Evolutionary conservation across 2,113 vertebrate genomes (phyloP).

Genomic region (Aplodontia rufa): DNA sequence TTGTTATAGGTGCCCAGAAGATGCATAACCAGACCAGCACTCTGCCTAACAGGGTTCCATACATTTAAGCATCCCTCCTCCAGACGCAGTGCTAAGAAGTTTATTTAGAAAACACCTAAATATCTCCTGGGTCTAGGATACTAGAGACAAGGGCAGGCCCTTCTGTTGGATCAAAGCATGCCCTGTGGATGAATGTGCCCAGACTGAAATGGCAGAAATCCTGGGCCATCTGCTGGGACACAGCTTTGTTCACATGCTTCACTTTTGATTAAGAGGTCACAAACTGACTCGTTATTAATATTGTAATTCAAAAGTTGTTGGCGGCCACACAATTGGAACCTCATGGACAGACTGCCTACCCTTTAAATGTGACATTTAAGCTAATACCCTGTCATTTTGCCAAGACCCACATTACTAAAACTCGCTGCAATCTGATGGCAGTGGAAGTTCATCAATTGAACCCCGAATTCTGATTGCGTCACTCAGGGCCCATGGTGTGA

Average conservation of each 20-base stretch:
- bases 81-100: neutral
- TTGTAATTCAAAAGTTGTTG: conserved; percentile 7
- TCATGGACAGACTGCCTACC: conserved; percentile 16
- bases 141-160: neutral
- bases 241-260: neutral
- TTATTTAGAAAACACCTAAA: conserved; percentile 37
- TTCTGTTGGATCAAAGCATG: neutral
- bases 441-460: neutral
- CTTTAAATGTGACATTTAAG: conserved; percentile 22
- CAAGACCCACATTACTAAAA: neutral
- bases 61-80: neutral
- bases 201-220: neutral
- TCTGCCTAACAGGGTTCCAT: neutral
- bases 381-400: neutral
- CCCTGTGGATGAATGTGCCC: neutral
- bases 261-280: conserved; percentile 22
- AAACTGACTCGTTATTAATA: neutral
- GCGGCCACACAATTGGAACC: neutral
- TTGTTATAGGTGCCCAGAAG: neutral
- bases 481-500: neutral
- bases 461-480: neutral
- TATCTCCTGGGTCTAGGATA: neutral
- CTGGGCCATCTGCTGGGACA: neutral
- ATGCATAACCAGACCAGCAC: neutral
- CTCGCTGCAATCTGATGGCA: neutral